These are phyloP conservation scores for Irena cyanogastra DNA, from an alignment of 2,113 vertebrate species.

Conservation along the genomic window DNA sequence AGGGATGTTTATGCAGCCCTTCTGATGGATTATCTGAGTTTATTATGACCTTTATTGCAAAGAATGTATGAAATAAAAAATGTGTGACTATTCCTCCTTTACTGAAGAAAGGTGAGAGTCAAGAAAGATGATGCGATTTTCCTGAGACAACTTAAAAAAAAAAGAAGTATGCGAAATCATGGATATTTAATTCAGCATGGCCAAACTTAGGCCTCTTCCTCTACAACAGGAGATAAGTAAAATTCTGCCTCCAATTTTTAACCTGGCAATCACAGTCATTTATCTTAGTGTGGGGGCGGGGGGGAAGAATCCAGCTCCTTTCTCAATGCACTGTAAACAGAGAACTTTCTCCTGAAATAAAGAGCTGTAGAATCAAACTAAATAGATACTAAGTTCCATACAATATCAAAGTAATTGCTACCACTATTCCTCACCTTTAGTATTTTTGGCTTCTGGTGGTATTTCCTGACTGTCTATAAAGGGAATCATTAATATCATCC, in stretches of 20 bases:
- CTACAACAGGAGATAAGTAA: neutral
- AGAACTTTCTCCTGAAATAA: neutral
- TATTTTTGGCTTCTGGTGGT: neutral
- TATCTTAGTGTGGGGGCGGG: rapidly evolving
- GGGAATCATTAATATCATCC: slow-evolving; percentile 2
- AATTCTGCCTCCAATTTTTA: neutral
- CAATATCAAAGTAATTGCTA: neutral
- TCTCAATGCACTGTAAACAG: neutral
- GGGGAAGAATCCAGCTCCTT: neutral
- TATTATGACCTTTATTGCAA: neutral
- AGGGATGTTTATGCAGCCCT: neutral
- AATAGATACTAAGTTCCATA: neutral
- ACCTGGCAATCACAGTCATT: neutral
- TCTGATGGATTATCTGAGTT: neutral
- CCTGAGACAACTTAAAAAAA: neutral
- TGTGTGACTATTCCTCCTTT: neutral
- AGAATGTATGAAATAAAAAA: neutral
- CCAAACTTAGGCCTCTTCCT: neutral
- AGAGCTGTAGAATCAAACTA: neutral
- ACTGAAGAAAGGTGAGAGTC: neutral
- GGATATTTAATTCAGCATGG: neutral
- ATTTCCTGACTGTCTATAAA: neutral
- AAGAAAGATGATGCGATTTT: neutral
- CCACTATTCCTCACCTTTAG: neutral
- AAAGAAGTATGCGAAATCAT: neutral